Conservation (phyloP, 2,888 invertebrate genomes). For the Ichneumoninae sp. region DNA sequence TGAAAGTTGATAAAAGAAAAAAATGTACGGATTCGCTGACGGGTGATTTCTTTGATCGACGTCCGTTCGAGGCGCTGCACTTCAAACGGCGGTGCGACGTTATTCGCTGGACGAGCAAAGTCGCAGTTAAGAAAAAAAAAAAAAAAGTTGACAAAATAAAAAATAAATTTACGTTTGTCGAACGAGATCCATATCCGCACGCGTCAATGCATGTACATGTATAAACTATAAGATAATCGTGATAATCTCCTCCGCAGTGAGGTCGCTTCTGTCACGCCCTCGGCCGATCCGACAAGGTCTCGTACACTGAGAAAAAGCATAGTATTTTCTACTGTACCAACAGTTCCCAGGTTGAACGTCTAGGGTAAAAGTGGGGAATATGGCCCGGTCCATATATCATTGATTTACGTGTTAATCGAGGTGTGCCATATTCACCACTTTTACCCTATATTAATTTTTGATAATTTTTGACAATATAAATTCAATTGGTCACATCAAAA, state of each 20-base stretch:
- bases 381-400: no score
- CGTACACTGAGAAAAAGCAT: neutral
- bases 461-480: no score
- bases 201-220: neutral
- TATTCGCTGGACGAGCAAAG: neutral
- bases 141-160: conserved; percentile 18
- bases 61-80: neutral
- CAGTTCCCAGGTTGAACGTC: no score
- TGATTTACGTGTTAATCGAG: no score
- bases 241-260: conserved; percentile 10
- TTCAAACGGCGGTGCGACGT: conserved; percentile 9
- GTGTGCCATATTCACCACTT: no score
- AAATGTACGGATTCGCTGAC: conserved; percentile 10
- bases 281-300: neutral
- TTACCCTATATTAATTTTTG: no score
- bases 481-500: no score
- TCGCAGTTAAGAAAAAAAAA: neutral
- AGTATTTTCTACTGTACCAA: no score
- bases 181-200: conserved; percentile 20
- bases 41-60: neutral
- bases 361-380: no score
- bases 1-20: conserved; percentile 32
- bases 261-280: neutral
- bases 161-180: neutral
- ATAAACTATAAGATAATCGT: conserved; percentile 17